Evolutionary conservation across 2,888 invertebrate species (phyloP).

Genomic region (Tenthredo distinguenda): DNA sequence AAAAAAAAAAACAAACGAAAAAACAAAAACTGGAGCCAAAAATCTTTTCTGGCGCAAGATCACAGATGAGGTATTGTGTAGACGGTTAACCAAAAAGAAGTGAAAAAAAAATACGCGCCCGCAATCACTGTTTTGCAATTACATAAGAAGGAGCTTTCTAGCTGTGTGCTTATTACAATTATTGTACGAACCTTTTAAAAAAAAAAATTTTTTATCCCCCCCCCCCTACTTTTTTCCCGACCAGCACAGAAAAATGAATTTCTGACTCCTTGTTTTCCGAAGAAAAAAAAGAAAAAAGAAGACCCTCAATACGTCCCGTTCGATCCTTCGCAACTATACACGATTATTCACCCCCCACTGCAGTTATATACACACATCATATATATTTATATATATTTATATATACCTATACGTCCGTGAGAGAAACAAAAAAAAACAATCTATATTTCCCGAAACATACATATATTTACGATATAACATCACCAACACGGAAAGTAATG

Average conservation of each 20-base stretch:
- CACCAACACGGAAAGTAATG: slow-evolving; percentile 46
- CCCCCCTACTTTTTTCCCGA: no score
- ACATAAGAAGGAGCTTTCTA: no score
- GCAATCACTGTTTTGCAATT: no score
- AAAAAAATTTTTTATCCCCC: no score
- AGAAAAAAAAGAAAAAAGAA: background rate
- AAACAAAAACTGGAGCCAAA: no score
- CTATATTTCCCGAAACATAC: background rate
- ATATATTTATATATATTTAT: background rate
- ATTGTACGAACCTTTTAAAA: no score
- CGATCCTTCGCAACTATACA: background rate
- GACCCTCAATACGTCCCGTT: background rate
- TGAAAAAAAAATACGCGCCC: no score
- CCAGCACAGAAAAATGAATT: background rate
- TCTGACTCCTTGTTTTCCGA: background rate
- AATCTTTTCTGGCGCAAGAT: no score
- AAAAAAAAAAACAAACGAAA: no score
- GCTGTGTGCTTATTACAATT: no score
- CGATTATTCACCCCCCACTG: background rate
- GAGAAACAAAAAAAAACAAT: background rate
- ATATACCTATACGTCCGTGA: background rate
- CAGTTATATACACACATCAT: background rate
- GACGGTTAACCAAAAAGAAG: no score
- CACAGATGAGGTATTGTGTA: no score
- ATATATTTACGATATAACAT: background rate